These are phyloP conservation scores for Conopomorpha cramerella DNA, from an alignment of 1,140 invertebrate species.

Conservation along the genomic window DNA sequence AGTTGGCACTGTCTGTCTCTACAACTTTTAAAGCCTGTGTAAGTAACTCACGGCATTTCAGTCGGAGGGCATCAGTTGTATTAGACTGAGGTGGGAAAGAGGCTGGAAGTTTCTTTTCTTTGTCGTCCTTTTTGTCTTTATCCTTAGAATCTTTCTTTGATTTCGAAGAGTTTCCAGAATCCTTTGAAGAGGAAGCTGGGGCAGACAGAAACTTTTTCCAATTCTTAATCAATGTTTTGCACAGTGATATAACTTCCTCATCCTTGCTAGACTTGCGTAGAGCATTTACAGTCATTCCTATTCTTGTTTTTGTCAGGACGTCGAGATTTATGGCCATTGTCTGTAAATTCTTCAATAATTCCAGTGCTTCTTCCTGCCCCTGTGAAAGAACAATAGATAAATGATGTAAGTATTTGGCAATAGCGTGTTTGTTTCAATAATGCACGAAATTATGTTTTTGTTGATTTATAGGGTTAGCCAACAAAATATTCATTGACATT, in stretches of 20 bases:
- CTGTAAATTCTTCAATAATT: constrained; percentile 85
- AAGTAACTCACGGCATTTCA: constrained; percentile 93
- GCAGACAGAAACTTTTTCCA: constrained; percentile 95
- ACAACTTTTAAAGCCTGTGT: constrained; percentile 76
- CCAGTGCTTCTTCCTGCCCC: constrained; percentile 89
- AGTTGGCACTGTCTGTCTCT: constrained; percentile 70
- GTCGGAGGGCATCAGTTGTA: constrained; percentile 85
- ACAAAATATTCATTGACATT: too few species aligned
- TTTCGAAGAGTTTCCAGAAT: constrained; percentile 54
- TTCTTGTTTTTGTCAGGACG: constrained; percentile 89
- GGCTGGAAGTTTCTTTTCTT: constrained; percentile 67
- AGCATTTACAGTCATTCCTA: constrained; percentile 98
- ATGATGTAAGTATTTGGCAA: not conserved
- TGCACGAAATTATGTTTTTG: too few species aligned
- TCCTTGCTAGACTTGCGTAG: constrained; percentile 93
- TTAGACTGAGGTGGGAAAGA: constrained; percentile 73
- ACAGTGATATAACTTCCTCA: constrained; percentile 92
- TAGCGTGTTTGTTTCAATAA: not conserved
- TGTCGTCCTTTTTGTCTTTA: constrained; percentile 69
- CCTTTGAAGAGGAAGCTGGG: constrained; percentile 52
- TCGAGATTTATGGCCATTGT: constrained; percentile 89
- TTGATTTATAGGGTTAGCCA: too few species aligned
- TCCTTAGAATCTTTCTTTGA: constrained; percentile 54
- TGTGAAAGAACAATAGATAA: constrained; percentile 38
- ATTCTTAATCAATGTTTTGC: constrained; percentile 95